Evolutionary conservation across 2,888 invertebrate species (phyloP).

Genomic region (Xestia rhomboidea): DNA sequence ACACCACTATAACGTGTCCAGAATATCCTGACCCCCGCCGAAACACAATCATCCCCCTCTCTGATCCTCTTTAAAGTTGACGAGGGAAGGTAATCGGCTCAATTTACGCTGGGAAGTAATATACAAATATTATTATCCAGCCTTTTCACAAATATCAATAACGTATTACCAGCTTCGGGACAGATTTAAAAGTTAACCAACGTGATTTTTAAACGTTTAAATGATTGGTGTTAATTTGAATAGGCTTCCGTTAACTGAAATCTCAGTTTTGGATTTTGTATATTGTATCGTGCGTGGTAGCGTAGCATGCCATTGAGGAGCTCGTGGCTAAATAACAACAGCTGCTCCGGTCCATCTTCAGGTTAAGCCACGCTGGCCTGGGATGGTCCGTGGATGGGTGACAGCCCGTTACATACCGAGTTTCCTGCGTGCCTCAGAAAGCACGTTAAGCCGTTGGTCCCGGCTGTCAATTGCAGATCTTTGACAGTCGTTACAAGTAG

Average conservation of each 20-base stretch:
- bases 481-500: no score
- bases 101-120: conserved; percentile 76
- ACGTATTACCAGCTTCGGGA: conserved; percentile 88
- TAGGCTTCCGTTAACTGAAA: conserved; percentile 35
- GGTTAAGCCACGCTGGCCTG: no score
- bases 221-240: conserved; percentile 75
- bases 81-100: conserved; percentile 73
- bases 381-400: no score
- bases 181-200: conserved; percentile 89
- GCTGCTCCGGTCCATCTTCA: no score
- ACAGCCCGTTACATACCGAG: no score
- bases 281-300: conserved; percentile 3
- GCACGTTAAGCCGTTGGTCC: no score
- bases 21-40: conserved; percentile 67
- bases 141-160: conserved; percentile 90
- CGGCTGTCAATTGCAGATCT: no score
- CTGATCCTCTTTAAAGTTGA: conserved; percentile 47
- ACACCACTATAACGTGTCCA: conserved; percentile 82
- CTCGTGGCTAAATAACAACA: no score
- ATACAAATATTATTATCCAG: conserved; percentile 90
- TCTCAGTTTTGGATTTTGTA: conserved; percentile 6
- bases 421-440: no score
- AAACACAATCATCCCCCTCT: conserved; percentile 68
- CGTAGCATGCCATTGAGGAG: neutral
- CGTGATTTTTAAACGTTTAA: conserved; percentile 74